Base-by-base conservation (phyloP, 1,140 invertebrate genomes). In the Nasonia longicornis region DNA sequence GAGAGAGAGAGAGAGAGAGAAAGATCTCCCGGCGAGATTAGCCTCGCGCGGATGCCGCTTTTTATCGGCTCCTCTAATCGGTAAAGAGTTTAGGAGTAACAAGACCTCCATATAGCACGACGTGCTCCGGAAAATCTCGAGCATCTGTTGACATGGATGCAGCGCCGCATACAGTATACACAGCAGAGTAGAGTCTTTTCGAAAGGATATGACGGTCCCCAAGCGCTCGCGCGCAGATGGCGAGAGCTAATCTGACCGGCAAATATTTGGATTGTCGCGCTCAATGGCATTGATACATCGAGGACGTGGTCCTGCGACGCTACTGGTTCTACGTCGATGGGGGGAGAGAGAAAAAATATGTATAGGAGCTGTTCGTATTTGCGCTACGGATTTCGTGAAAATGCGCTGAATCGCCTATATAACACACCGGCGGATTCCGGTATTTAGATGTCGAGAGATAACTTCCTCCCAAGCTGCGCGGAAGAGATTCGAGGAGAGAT, bases 241-340 rank as follows among this genome's bases (percentile, higher is more conserved):
- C 84, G 83, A 71, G 84, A 85, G 84, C 87, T 90, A 88, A 91
- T 91, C 90, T 89, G 83, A 85, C 85, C 88, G 77, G 86, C 89
- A 91, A 90, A 91, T 91, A 91, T 91, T 91, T 90, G 87, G 89
- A 89, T 91, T 90, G 89, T 90, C 88, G 87, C 84, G 87, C 88
- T 88, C 85, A 86, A 63, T 84, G 86, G 88, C 85, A 89, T 88
- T 87, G 87, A 90, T 89, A 88, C 85, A 86, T 89, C 84, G 86
- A 89, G 87, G 38, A 42, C 10, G 10, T 89, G 86, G 82, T n/a
- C 81, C 63, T 83, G 81, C 22, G 81, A 16, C 52, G 66, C 48
- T 74, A 79, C 71, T 74, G 42, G 63, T 73, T 38, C 72, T 80
- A 16, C 26, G 42, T 14, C 20, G 20, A 77, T 10, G 80, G 78